phyloP scores from a whole-genome alignment of 1,140 invertebrate genomes.

The Drosophila rhopaloa region DNA sequence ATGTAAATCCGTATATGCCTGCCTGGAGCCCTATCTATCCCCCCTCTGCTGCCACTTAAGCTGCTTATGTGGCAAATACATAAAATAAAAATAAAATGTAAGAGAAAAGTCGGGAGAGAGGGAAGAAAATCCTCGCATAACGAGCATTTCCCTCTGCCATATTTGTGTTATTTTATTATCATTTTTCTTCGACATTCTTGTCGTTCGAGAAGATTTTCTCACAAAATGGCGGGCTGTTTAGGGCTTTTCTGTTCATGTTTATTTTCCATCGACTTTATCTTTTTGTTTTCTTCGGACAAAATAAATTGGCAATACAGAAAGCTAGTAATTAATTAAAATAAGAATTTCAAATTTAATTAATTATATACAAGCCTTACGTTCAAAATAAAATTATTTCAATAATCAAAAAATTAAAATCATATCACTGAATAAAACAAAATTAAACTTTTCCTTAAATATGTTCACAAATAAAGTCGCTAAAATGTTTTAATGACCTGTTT shows the following conservation, averaged over 20 bases:
- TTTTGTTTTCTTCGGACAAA: too few relatives aligned
- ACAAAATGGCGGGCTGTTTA: conserved; percentile 56
- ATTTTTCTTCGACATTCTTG: conserved; percentile 58
- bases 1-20: conserved; percentile 43
- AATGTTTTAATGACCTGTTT: too few relatives aligned
- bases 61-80: conserved; percentile 80
- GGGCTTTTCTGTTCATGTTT: background rate
- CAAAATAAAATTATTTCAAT: too few relatives aligned
- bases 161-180: conserved; percentile 84
- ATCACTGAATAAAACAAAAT: too few relatives aligned
- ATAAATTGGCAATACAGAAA: too few relatives aligned
- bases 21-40: conserved; percentile 23
- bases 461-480: too few relatives aligned
- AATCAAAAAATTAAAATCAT: too few relatives aligned
- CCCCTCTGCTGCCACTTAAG: conserved; percentile 66
- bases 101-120: conserved; percentile 5
- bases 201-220: background rate
- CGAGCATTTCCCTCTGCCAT: conserved; percentile 80
- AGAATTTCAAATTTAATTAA: too few relatives aligned
- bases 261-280: background rate
- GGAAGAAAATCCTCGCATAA: conserved; percentile 69
- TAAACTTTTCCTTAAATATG: too few relatives aligned
- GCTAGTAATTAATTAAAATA: background rate
- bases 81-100: conserved; percentile 75
- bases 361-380: too few relatives aligned